A percentile compares a stretch with the other conserved stretches of the same genome.
phyloP scores from a whole-genome alignment of 2,113 vertebrate genomes.

The Salvelinus namaycush region DNA sequence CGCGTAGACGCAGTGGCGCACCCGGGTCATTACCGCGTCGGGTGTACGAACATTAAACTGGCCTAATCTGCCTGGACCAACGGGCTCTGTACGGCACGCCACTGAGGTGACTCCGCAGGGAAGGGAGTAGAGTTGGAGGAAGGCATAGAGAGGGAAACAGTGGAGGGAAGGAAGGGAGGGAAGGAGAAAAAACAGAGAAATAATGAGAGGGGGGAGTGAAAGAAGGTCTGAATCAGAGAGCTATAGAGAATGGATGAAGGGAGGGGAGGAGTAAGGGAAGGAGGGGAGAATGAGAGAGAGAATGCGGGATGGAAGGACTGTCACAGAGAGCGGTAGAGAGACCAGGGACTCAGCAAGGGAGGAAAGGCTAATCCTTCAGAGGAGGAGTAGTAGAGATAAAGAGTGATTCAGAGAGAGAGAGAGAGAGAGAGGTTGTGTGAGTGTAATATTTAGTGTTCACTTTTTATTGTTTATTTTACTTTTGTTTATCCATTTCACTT shows the following conservation, averaged over 20 bases:
- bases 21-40: constrained; percentile 52
- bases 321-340: neutral
- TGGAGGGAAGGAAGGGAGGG: neutral
- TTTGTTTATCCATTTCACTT: too few species aligned
- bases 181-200: constrained; percentile 3
- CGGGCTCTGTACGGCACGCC: neutral
- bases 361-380: neutral
- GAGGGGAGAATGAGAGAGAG: constrained; percentile 15
- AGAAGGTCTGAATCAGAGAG: neutral
- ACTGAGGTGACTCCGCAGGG: neutral
- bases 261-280: neutral
- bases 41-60: constrained; percentile 56
- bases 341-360: neutral
- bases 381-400: neutral
- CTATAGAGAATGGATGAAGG: neutral
- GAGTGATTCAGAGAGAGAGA: neutral
- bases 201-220: constrained; percentile 15
- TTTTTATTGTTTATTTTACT: too few species aligned
- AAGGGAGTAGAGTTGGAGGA: neutral
- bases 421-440: neutral
- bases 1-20: constrained; percentile 39
- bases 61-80: constrained; percentile 44
- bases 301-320: neutral
- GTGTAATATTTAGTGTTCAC: too few species aligned
- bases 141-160: constrained; percentile 2